Evolutionary conservation across 2,888 invertebrate genomes (phyloP).

Genomic region (Bimastos eiseni): DNA sequence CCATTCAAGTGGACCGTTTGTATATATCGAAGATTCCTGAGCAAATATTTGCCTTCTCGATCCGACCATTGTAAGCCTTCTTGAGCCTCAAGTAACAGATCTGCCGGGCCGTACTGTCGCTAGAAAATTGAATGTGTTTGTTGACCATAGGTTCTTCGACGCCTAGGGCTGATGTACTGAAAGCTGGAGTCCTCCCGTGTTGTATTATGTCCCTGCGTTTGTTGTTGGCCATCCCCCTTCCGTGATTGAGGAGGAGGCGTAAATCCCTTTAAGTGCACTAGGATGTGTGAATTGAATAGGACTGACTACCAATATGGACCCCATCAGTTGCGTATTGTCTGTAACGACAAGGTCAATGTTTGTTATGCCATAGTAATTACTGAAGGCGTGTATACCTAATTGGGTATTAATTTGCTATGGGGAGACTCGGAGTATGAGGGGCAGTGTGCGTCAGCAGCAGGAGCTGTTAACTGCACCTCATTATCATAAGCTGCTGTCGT

Average conservation of each 20-base stretch:
- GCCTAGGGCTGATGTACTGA: background rate
- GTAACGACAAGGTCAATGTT: background rate
- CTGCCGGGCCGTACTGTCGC: background rate
- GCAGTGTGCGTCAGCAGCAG: no score
- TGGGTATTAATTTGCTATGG: background rate
- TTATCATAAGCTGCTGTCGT: no score
- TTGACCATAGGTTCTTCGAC: background rate
- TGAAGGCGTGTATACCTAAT: background rate
- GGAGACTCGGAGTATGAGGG: no score
- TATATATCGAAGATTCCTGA: background rate
- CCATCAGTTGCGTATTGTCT: background rate
- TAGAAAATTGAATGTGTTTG: conserved; percentile 13
- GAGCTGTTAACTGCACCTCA: no score
- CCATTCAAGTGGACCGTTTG: conserved; percentile 6
- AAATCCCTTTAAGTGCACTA: background rate
- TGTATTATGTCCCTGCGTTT: background rate
- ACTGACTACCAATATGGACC: background rate
- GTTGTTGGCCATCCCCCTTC: background rate
- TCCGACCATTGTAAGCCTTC: background rate
- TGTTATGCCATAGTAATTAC: background rate
- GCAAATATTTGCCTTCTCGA: conserved; percentile 13
- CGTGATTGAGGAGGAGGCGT: background rate
- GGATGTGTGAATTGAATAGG: background rate
- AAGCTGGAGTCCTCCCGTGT: background rate
- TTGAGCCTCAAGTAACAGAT: conserved; percentile 13